Evolutionary conservation across 23 tunicate genomes (phyloP), one percentile per base, ranked within the genome.

Genomic region (Oikopleura vanhoeffeni): DNA sequence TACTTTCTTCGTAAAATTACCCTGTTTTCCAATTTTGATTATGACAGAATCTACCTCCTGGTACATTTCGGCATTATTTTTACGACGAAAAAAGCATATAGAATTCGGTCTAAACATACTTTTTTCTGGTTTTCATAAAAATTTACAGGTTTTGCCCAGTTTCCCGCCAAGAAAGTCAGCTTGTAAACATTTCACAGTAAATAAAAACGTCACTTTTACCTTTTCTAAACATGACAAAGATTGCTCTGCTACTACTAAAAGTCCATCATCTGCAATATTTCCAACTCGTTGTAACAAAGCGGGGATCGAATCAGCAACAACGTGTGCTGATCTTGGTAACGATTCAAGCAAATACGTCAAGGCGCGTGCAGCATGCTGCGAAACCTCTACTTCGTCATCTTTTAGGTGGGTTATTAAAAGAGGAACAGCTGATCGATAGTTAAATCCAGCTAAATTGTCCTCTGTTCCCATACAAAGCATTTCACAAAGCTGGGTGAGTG

Each of bases 301-400:
- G 41, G 99, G 99, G 40, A 95, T 90, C 40, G 96, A 91, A 41
- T 90, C 92, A 27, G 91, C 96, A 0, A 95, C 91, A 24, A 90
- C 91, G 0, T 85, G 87, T 41, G 91, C 85, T 0, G 96, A 90
- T 4, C 91, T 87, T 3, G 99, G 99, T 24, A 95, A 83, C 30
- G 96, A 91, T 76, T 95, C 99, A 91, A 95, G 91, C 96, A 95
- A 88, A 86, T 95, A 95, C 40, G 96, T 90, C 33, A 95, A 83
- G 28, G 96, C 96, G 0, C 96, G 88, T 75, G 96, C 91, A 0
- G 96, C 96, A 76, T 95, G 96, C 82, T 95, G 89, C 90, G 91
- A 90, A 41, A 95, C 84, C 57, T 95, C 91, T 76, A 95, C 89
- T 85, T 95, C 91, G 84, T 93, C 91, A 85, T 93, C 98, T 85